Evolutionary conservation across 2,797 vertebrate species (phyloP).

Genomic region (Agapornis canus): DNA sequence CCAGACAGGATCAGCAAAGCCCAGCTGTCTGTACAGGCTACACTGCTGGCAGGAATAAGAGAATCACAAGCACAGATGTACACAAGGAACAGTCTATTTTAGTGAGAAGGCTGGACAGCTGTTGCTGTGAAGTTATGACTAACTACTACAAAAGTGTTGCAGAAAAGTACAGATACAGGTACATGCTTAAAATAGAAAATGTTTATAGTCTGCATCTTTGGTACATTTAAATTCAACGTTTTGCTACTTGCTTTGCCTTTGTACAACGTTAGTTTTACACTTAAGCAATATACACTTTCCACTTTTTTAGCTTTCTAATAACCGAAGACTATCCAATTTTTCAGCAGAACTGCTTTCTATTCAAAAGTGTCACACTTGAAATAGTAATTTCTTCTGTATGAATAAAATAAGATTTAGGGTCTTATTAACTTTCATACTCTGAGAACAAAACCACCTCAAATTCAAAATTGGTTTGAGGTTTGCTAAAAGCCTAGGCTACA

Average conservation of each 20-base stretch:
- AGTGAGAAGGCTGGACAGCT: not conserved
- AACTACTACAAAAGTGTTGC: not conserved
- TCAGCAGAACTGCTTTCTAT: not conserved
- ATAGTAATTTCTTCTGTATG: not conserved
- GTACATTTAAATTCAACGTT: not conserved
- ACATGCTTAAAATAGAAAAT: not conserved
- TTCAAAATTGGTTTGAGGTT: not conserved
- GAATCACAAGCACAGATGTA: not conserved
- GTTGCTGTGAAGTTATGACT: not conserved
- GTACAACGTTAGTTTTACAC: not conserved
- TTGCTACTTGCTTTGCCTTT: not conserved
- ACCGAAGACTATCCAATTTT: not conserved
- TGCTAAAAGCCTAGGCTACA: not conserved
- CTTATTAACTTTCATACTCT: not conserved
- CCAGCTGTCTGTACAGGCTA: not conserved
- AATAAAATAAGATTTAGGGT: not conserved
- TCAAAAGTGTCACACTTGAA: not conserved
- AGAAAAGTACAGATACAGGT: not conserved
- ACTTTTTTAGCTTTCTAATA: not conserved
- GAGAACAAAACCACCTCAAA: not conserved
- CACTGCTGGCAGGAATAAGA: not conserved
- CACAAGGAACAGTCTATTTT: not conserved
- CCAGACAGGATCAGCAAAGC: not conserved
- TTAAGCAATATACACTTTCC: not conserved
- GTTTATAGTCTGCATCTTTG: not conserved